These are phyloP conservation scores for Poeciliopsis paucimaculata DNA, from an alignment of 2,797 vertebrate species.

Conservation along the genomic window DNA sequence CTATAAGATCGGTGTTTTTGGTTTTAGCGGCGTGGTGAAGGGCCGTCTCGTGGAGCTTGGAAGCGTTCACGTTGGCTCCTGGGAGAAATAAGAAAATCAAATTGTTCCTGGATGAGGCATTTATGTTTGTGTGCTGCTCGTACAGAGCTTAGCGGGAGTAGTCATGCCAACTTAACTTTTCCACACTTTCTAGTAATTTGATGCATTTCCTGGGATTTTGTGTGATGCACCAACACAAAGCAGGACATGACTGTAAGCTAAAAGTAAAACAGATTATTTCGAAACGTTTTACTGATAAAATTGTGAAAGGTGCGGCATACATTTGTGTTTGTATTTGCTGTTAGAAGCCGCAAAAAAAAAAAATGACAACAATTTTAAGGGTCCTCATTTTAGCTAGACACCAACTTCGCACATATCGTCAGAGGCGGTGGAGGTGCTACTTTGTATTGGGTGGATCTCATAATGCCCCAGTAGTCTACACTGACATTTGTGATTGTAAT, in stretches of 20 bases:
- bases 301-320: background rate
- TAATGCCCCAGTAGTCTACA: background rate
- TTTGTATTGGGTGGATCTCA: background rate
- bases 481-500: background rate
- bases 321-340: background rate
- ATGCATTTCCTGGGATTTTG: background rate
- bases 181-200: background rate
- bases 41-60: conserved; percentile 92
- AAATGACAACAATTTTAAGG: background rate
- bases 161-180: background rate
- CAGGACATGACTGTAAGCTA: background rate
- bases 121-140: background rate
- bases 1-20: conserved; percentile 84
- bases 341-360: background rate
- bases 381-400: background rate
- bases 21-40: conserved; percentile 93
- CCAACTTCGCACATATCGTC: background rate
- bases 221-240: background rate
- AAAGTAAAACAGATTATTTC: background rate
- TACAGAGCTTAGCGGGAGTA: background rate
- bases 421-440: background rate
- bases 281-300: background rate
- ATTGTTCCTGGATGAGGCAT: background rate
- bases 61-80: conserved; percentile 95
- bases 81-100: conserved; percentile 7